Percentiles rank a stretch among this genome's conserved stretches.
Evolutionary conservation across 2,888 invertebrate genomes (phyloP).

Genomic region (Cephus sareptanus): DNA sequence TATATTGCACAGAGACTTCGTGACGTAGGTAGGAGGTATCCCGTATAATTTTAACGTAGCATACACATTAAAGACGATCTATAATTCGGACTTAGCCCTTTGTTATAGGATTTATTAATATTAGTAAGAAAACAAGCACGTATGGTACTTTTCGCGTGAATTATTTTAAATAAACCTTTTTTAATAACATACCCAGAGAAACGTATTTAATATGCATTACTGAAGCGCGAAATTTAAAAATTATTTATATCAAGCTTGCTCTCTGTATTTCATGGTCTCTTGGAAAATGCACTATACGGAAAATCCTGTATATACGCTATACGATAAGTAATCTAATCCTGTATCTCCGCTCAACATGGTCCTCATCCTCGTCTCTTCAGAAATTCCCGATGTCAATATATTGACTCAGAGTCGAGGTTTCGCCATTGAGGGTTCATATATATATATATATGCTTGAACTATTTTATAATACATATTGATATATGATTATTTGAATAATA

Average conservation of each 20-base stretch:
- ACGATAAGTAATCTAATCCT: slow-evolving; percentile 50
- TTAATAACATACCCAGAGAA: not conserved
- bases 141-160: not conserved
- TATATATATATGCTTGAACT: not conserved
- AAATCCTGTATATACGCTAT: not conserved
- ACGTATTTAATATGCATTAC: not conserved
- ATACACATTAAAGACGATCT: not conserved
- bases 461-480: not conserved
- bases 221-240: not conserved
- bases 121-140: not conserved
- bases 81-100: not conserved
- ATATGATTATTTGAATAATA: not conserved
- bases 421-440: not conserved
- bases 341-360: slow-evolving; percentile 30
- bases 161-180: not conserved
- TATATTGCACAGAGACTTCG: not conserved
- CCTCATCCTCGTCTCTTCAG: slow-evolving; percentile 21
- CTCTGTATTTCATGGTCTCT: not conserved
- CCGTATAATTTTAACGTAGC: not conserved
- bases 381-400: slow-evolving; percentile 9
- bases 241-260: not conserved
- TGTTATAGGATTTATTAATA: not conserved
- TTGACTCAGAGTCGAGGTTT: not conserved
- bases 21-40: not conserved
- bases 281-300: not conserved